Evolutionary conservation across 2,113 vertebrate genomes (phyloP), one percentile per base, ranked within the genome.

Genomic region (Athene noctua): DNA sequence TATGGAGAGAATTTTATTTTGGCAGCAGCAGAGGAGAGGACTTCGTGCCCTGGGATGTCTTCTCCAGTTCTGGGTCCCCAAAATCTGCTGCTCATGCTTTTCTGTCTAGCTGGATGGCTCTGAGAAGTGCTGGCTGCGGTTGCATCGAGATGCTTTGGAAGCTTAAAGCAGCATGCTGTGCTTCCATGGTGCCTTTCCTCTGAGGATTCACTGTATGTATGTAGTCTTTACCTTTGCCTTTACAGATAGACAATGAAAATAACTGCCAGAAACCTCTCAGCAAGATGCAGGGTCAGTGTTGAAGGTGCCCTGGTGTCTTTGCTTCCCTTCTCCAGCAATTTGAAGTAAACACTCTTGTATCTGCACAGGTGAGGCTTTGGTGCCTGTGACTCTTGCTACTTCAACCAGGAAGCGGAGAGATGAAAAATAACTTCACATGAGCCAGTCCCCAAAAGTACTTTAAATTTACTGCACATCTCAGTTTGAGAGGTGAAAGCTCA

Each of bases 141-240:
- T 38, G 10, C 59, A 42, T 16, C 20, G 61, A 44, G 52, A 2
- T 27, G 47, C 34, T 65, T 40, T 49, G 36, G 34, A 36, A 79
- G 49, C 20, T 52, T n/a, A 32, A 70, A 77, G 20, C 36, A 70
- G 11, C 25, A 7, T 0, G 0, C 21, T 57, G 40, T 34, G 19
- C 34, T 88, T 61, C 40, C 26, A 6, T 0, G 6, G 20, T 20
- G 36, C 32, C 42, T 46, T 57, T 78, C 12, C 38, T 40, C 23
- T 3, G 3, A 38, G 40, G 14, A 36, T 34, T 81, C 42, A 9
- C 8, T 14, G 44, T 2, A 3, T 2, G 1, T 32, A 1, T 12
- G 16, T 10, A 79, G 34, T 66, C 38, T 38, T 38, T 38, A 18
- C 16, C 66, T 51, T 38, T 22, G 32, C 8, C 26, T 54, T 73